Conservation (phyloP, 2,797 vertebrate species). For the Otolemur crassicaudatus region DNA sequence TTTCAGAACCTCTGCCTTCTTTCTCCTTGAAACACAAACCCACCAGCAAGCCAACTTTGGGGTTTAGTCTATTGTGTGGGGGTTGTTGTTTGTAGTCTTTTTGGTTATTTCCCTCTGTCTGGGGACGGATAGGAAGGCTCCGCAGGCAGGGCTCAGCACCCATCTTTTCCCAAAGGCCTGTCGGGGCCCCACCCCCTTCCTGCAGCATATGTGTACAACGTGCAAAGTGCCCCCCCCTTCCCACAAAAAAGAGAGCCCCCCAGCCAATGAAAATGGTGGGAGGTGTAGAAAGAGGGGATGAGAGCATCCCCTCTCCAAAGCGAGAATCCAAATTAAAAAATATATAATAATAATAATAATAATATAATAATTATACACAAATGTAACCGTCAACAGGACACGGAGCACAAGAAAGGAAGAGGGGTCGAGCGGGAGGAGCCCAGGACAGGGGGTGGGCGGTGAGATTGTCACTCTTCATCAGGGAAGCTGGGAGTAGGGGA, state of each 20-base stretch:
- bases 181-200: conserved; percentile 70
- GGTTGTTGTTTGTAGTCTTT: conserved; percentile 74
- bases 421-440: conserved; percentile 81
- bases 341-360: conserved; percentile 83
- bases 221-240: conserved; percentile 83
- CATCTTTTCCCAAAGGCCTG: conserved; percentile 75
- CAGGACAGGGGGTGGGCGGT: conserved; percentile 78
- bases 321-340: conserved; percentile 83
- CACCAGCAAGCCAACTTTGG: conserved; percentile 58
- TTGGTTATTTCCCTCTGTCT: conserved; percentile 79
- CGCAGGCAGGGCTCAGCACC: conserved; percentile 75
- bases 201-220: conserved; percentile 85
- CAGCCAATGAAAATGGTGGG: conserved; percentile 76
- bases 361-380: conserved; percentile 85
- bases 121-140: conserved; percentile 75
- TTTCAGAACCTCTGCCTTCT: not conserved
- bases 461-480: conserved; percentile 84
- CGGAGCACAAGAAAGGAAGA: conserved; percentile 78
- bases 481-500: conserved; percentile 79
- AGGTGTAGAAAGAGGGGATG: conserved; percentile 67
- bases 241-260: conserved; percentile 71
- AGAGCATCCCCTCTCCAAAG: conserved; percentile 77
- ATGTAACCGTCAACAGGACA: conserved; percentile 83
- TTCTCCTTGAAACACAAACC: conserved; percentile 51
- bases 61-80: conserved; percentile 60